Conservation (phyloP, 2,797 vertebrate species). For the Falco peregrinus region DNA sequence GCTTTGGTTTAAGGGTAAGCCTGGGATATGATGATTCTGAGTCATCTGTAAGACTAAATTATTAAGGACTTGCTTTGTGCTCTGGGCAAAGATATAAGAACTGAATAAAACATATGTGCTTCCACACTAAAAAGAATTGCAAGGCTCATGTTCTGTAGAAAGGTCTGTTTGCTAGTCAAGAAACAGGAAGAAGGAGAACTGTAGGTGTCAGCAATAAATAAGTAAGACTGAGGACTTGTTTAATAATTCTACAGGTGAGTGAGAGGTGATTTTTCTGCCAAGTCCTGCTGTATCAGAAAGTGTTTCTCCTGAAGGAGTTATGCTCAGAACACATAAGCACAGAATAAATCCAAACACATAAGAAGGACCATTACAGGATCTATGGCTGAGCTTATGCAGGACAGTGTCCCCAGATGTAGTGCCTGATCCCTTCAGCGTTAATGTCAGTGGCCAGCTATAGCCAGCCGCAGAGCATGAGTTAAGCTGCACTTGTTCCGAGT, state of each 20-base stretch:
- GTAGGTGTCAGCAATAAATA: slow-evolving; percentile 26
- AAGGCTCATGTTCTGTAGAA: slow-evolving; percentile 37
- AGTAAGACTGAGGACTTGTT: slow-evolving; percentile 10
- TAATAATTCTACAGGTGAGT: slow-evolving; percentile 28
- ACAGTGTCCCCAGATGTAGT: background rate
- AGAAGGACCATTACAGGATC: background rate
- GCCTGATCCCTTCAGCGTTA: background rate
- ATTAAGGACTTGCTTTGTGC: slow-evolving; percentile 69
- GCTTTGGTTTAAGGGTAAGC: slow-evolving; percentile 66
- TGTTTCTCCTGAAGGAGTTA: slow-evolving; percentile 1
- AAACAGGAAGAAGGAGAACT: slow-evolving; percentile 35
- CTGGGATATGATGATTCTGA: slow-evolving; percentile 67
- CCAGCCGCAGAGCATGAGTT: background rate
- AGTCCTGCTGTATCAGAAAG: background rate
- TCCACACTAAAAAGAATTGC: slow-evolving; percentile 53
- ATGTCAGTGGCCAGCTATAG: background rate
- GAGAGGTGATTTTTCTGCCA: slow-evolving; percentile 9
- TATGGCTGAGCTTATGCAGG: background rate
- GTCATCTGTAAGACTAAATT: slow-evolving; percentile 74
- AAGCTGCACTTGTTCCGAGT: background rate
- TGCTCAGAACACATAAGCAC: background rate
- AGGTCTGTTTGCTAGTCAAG: slow-evolving; percentile 55
- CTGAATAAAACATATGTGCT: slow-evolving; percentile 71
- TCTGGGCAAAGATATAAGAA: slow-evolving; percentile 65
- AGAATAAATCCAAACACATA: background rate